Evolutionary conservation across 2,888 invertebrate species (phyloP), one percentile per base, ranked within the genome.

Genomic region (Toxonevra muliebris): DNA sequence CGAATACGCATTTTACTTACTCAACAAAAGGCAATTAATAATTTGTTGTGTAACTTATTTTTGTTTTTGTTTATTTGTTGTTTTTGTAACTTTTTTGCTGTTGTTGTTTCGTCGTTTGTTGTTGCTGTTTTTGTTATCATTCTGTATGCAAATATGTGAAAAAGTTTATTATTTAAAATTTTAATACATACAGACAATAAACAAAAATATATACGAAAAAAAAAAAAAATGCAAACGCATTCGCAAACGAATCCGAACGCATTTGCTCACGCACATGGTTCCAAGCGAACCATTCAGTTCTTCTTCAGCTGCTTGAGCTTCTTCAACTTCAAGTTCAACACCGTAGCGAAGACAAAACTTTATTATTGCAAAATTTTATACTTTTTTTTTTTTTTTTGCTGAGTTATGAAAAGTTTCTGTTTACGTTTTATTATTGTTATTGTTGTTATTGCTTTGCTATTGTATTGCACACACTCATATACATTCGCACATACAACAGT

Each of bases 401-500:
- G 45, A 63, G 61, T 5, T 50, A 30, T 61, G 20, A 48, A 55
- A 45, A 60, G 61, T 58, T 68, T 61, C 61, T 54, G 71, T 71
- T 68, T 68, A 61, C 69, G 62, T 68, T 73, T 64, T 48, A 53
- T 42, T 48, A 61, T 61, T 65, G 57, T 54, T 65, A 65, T 70
- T 58, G 65, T 75, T 74, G 69, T 70, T 69, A 60, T 76, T 74
- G 48, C 71, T 68, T 70, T 71, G 43, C 54, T 48, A 11, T 11
- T 48, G n/a, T 19, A 13, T 42, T 40, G 48, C n/a, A 20, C 41
- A 64, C 63, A 63, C 19, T 64, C 57, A 30, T 40, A 19, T 40
- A 63, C 61, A 17, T 68, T 69, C 78, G 75, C 68, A 61, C 76
- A 68, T 73, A 71, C 61, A 70, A 65, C 54, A 69, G 65, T 53